phyloP scores from a whole-genome alignment of 1,140 invertebrate species.

The Lordiphosa collinella region DNA sequence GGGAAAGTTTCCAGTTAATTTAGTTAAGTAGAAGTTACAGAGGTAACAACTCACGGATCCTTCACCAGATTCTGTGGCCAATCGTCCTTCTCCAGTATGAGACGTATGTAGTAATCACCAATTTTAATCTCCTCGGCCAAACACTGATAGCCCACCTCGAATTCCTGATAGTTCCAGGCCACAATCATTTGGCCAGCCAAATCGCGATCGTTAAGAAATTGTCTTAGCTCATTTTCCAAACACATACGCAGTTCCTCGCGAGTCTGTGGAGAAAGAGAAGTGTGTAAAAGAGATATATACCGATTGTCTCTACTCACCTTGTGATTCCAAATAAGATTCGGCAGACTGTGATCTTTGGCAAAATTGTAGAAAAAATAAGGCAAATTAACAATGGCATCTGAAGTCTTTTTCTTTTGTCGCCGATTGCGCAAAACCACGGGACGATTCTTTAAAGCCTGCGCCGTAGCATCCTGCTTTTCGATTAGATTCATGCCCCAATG shows the following conservation, averaged over 20 bases:
- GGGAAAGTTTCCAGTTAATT: too few species aligned
- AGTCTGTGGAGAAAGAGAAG: too few species aligned
- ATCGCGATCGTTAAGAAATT: conserved; percentile 94
- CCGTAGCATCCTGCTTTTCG: conserved; percentile 71
- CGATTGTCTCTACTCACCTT: conserved; percentile 81
- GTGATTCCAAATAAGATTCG: conserved; percentile 99
- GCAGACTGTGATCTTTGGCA: conserved; percentile 94
- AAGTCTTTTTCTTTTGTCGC: conserved; percentile 92
- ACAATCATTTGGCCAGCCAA: conserved; percentile 89
- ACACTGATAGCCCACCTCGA: conserved; percentile 96
- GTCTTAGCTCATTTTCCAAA: conserved; percentile 95
- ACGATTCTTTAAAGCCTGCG: conserved; percentile 81
- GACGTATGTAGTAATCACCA: conserved; percentile 97
- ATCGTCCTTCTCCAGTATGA: conserved; percentile 95
- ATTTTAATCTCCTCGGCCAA: conserved; percentile 98
- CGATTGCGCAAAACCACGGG: conserved; percentile 95
- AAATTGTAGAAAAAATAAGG: conserved; percentile 97
- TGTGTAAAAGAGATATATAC: too few species aligned
- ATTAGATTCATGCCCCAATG: conserved; percentile 79
- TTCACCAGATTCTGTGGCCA: conserved; percentile 83
- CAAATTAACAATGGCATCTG: conserved; percentile 91
- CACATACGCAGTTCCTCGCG: conserved; percentile 96
- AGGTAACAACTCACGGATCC: conserved; percentile 65
- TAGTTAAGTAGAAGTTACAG: not conserved
- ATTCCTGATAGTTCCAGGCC: conserved; percentile 99